Conservation (phyloP, 2,113 vertebrate genomes). For the Butorides virescens region DNA sequence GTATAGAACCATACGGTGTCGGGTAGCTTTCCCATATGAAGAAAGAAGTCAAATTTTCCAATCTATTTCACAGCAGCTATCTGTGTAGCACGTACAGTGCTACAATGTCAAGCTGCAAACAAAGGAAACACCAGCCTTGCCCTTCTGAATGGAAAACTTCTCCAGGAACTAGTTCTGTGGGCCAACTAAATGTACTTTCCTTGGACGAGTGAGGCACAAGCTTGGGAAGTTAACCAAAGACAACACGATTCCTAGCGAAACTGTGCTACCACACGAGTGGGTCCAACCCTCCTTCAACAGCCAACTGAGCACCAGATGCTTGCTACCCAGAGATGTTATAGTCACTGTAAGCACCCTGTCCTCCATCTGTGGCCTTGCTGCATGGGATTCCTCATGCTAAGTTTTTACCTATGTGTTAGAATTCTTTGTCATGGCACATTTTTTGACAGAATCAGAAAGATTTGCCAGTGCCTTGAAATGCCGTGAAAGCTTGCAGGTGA, state of each 20-base stretch:
- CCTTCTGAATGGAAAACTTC: neutral
- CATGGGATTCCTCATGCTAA: neutral
- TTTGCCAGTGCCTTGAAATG: neutral
- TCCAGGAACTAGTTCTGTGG: neutral
- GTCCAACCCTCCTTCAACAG: neutral
- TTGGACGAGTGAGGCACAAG: neutral
- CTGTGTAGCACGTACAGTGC: neutral
- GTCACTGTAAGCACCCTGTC: neutral
- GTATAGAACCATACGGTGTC: neutral
- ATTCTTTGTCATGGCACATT: neutral
- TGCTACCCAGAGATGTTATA: neutral
- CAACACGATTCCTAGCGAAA: neutral
- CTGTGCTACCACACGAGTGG: neutral
- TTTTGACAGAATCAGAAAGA: neutral
- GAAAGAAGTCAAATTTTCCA: neutral
- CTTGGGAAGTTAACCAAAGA: neutral
- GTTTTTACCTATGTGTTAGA: neutral
- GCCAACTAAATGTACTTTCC: neutral
- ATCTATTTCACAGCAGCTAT: neutral
- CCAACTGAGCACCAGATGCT: accelerated
- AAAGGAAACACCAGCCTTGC: neutral
- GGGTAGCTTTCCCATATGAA: neutral
- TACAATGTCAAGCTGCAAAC: neutral
- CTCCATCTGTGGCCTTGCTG: neutral
- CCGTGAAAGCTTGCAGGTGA: neutral